Evolutionary conservation across 2,113 vertebrate species (phyloP), one percentile per base, ranked within the genome.

Genomic region (Craseonycteris thonglongyai): DNA sequence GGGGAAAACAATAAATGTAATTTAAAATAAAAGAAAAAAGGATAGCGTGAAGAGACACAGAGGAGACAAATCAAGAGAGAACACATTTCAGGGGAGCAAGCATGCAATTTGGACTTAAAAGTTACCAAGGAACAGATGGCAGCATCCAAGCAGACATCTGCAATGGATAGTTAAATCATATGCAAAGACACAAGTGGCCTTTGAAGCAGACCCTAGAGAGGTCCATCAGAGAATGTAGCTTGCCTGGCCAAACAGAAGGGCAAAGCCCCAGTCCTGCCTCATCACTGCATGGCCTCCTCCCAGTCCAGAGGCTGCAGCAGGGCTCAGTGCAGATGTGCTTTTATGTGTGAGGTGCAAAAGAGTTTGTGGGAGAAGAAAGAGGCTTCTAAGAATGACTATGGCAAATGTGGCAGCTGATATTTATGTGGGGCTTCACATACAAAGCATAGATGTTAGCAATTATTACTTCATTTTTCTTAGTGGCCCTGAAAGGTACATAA

Each of bases 111-210:
- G 66, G 74, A 82, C 81, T 94, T 85, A 86, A 90, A 91, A 90
- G 81, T 94, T 81, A 65, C 81, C 59, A 92, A 80, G 45, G n/a
- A 96, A 90, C 94, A 97, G 91, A 96, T 97, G 94, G 95, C 81
- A 87, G 74, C 5, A 6, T 81, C 54, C 61, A 49, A 92, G 38
- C 38, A 89, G 94, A 97, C 92, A 96, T 95, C 80, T 96, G 97
- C 95, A 96, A 74, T 88, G 91, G 84, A 88, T 72, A 93, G 88
- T 38, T 16, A 92, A 96, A 96, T 97, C 42, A 51, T 91, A 96
- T 94, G 94, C 95, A 94, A 93, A 92, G 91, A 88, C 88, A 80
- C 91, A 96, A 83, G 94, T 94, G 85, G 91, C 88, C 93, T 96
- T 92, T 95, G 81, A 92, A 96, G 85, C 88, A 78, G 65, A 59